Evolutionary conservation across 2,797 vertebrate genomes (phyloP), one percentile per base, ranked within the genome.

Genomic region (Chaenodraco wilsoni): DNA sequence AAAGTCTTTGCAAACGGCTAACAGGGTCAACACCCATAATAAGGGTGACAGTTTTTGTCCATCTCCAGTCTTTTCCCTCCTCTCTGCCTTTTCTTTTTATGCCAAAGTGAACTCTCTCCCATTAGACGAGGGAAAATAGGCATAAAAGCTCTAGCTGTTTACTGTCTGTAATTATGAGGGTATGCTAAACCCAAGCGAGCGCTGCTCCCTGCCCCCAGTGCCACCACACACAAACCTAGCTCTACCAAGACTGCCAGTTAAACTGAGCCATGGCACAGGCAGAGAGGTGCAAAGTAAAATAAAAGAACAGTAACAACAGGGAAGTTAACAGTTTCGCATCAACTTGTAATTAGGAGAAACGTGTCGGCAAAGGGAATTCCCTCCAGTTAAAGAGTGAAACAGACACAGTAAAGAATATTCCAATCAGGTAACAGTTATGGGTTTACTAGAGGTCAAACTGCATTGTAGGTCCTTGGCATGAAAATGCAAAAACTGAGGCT

Each of bases 121-220:
- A 82, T 89, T 87, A 83, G 90, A 85, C 92, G 66, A 12, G 84
- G 86, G 87, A 91, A 91, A 92, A 90, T 78, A 79, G 83, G 74
- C 84, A 84, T 90, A 84, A 90, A 90, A 91, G 88, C 78, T 68
- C 81, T 81, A 84, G 83, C 90, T 93, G 90, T 92, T 92, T 91
- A 93, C 89, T 91, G 93, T 92, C 93, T 93, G 86, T 94, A 94
- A 94, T 95, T 95, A 95, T 90, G 89, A 93, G 90, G 89, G 92
- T 91, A 90, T 78, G 73, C 81, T 90, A 79, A 87, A 56, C 68
- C 72, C 81, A 87, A 66, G 88, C 79, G 41, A 87, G 84, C 80
- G 82, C 79, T 85, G 80, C 87, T 82, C 91, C 92, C 85, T 85
- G 79, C 91, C 91, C 87, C 88, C 89, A 86, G 74, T 82, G 88